These are phyloP conservation scores for Melieria picta DNA, from an alignment of 2,888 invertebrate genomes.

Conservation along the genomic window DNA sequence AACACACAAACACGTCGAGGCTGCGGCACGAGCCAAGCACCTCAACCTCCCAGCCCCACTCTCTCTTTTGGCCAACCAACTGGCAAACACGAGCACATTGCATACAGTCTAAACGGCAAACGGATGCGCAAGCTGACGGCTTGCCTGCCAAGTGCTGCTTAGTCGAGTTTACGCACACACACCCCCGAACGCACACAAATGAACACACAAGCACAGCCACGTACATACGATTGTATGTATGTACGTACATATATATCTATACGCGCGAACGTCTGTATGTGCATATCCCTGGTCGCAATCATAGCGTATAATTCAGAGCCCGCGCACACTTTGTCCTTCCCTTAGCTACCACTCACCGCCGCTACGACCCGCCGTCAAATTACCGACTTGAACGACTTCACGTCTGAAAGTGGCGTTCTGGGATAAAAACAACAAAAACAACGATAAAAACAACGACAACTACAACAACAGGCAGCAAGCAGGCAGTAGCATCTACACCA, in stretches of 20 bases:
- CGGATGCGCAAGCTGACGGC: conserved; percentile 38
- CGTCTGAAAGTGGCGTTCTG: conserved; percentile 49
- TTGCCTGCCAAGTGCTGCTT: conserved; percentile 38
- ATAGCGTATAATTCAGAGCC: conserved; percentile 38
- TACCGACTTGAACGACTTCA: conserved; percentile 60
- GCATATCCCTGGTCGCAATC: conserved; percentile 32
- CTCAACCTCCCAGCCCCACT: conserved; percentile 27
- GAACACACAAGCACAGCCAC: conserved; percentile 10
- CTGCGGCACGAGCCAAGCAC: conserved; percentile 30
- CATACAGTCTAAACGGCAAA: conserved; percentile 35
- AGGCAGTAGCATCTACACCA: neutral
- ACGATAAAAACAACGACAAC: conserved; percentile 45
- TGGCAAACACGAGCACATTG: conserved; percentile 29
- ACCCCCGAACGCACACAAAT: conserved; percentile 12
- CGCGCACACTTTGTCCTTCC: conserved; percentile 32
- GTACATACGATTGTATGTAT: conserved; percentile 8
- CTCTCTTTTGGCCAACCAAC: conserved; percentile 22
- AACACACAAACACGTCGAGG: conserved; percentile 21
- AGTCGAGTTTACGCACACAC: conserved; percentile 35
- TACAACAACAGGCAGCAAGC: conserved; percentile 33
- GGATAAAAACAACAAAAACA: conserved; percentile 47
- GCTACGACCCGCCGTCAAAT: conserved; percentile 45
- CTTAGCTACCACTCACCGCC: conserved; percentile 24
- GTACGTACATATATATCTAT: conserved; percentile 19
- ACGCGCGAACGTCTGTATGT: neutral